A percentile compares a stretch with the other conserved stretches of the same genome.
Evolutionary conservation across 1,140 invertebrate species (phyloP).

Genomic region (Listronotus bonariensis): DNA sequence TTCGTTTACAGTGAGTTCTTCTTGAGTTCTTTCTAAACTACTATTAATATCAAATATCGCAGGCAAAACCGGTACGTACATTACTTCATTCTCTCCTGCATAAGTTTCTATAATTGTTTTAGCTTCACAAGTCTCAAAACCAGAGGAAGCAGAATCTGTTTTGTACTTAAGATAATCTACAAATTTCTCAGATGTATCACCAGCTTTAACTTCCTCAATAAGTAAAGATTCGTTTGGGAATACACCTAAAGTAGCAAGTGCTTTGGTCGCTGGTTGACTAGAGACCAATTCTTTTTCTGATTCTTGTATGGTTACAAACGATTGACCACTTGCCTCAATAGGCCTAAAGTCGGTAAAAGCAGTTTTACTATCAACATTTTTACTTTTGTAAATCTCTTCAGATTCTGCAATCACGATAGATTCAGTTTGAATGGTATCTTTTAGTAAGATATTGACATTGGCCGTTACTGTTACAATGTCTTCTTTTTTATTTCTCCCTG

Average conservation of each 20-base stretch:
- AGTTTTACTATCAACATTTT: conserved; percentile 57
- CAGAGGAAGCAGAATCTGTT: conserved; percentile 58
- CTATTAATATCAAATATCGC: conserved; percentile 55
- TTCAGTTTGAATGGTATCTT: conserved; percentile 62
- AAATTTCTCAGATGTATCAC: conserved; percentile 61
- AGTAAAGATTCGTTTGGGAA: conserved; percentile 61
- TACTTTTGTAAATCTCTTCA: conserved; percentile 59
- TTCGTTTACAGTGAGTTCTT: conserved; percentile 59
- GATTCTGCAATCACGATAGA: conserved; percentile 65
- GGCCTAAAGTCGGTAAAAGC: conserved; percentile 60
- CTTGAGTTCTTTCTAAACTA: conserved; percentile 55
- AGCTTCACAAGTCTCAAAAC: conserved; percentile 62
- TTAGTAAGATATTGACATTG: conserved; percentile 62
- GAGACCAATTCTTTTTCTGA: conserved; percentile 60
- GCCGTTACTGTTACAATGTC: conserved; percentile 59
- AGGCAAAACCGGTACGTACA: conserved; percentile 52
- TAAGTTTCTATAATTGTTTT: conserved; percentile 62
- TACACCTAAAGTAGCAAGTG: conserved; percentile 59
- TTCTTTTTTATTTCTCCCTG: conserved; percentile 61
- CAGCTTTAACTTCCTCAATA: conserved; percentile 61
- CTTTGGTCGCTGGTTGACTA: conserved; percentile 56
- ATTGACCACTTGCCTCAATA: conserved; percentile 61
- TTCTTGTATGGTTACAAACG: conserved; percentile 62
- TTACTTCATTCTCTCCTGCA: conserved; percentile 61
- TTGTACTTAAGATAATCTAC: conserved; percentile 60